A percentile compares a stretch with the other conserved stretches of the same genome.
Conservation (phyloP, 2,113 vertebrate genomes). For the Mixornis gularis region DNA sequence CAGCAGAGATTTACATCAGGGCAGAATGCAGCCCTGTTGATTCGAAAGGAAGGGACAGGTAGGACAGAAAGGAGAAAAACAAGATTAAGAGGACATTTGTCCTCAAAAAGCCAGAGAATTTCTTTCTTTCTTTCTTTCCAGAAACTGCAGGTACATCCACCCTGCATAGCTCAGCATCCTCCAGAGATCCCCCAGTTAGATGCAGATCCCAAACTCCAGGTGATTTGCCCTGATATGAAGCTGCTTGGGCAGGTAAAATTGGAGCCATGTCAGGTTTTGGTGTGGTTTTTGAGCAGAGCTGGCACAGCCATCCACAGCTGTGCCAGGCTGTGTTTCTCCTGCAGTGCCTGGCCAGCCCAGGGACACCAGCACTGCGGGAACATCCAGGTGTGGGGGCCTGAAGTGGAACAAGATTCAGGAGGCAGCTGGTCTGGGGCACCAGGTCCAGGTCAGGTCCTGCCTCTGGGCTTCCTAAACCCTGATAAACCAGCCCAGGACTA, state of each 20-base stretch:
- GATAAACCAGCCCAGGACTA: not conserved
- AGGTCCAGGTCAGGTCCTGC: not conserved
- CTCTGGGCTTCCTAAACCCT: not conserved
- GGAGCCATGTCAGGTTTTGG: not conserved
- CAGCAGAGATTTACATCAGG: constrained; percentile 8
- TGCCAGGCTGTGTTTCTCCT: not conserved
- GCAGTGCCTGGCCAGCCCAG: not conserved
- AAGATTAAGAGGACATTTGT: not conserved
- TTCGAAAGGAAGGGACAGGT: not conserved
- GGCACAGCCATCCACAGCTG: not conserved
- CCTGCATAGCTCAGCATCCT: not conserved
- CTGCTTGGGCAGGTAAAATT: not conserved
- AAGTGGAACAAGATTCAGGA: not conserved
- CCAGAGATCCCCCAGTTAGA: not conserved
- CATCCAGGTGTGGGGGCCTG: not conserved
- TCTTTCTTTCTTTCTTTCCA: not conserved
- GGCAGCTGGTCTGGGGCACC: not conserved
- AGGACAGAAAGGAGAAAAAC: constrained; percentile 13
- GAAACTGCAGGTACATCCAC: not conserved
- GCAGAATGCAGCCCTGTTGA: not conserved
- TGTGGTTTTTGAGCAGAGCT: not conserved
- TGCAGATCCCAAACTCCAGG: not conserved
- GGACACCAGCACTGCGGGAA: not conserved
- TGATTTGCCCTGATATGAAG: not conserved
- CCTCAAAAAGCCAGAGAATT: not conserved